Conservation (phyloP, 2,888 invertebrate genomes). For the Ceratothoa steindachneri region DNA sequence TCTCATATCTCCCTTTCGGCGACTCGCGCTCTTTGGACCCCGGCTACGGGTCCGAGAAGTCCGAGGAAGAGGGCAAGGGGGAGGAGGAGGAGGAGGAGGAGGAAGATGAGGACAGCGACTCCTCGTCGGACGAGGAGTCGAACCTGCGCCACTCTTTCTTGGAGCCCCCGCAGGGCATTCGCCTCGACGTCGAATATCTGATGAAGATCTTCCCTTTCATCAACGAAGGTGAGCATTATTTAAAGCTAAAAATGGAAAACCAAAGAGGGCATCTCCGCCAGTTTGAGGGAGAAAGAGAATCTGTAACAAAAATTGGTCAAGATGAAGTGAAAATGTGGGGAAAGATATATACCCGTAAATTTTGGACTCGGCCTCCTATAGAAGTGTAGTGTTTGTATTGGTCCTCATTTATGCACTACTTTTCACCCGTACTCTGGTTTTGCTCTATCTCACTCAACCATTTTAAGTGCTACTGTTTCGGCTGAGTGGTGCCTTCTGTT, state of each 20-base stretch:
- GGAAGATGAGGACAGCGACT: neutral
- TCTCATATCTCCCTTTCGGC: neutral
- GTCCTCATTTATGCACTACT: too few species aligned
- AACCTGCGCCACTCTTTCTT: neutral
- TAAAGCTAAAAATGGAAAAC: too few species aligned
- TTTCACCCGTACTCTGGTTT: too few species aligned
- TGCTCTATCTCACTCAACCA: too few species aligned
- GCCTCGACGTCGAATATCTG: constrained; percentile 24
- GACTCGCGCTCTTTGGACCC: neutral
- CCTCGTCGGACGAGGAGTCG: neutral
- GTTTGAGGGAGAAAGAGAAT: neutral
- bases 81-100: neutral
- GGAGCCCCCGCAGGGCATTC: neutral
- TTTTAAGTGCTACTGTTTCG: too few species aligned
- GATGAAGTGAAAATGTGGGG: too few species aligned
- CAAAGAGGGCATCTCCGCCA: too few species aligned
- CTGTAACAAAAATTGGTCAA: too few species aligned
- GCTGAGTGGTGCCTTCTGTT: too few species aligned
- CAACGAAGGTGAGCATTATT: constrained; percentile 36
- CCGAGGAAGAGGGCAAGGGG: neutral
- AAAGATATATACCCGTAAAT: too few species aligned
- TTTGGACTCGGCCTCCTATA: too few species aligned
- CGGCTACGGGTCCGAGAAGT: neutral
- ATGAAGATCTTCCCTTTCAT: constrained; percentile 41
- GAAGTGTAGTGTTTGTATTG: too few species aligned